A percentile compares a stretch with the other conserved stretches of the same genome.
phyloP scores from a whole-genome alignment of 2,888 invertebrate species.

The Phrixothrix hirtus region DNA sequence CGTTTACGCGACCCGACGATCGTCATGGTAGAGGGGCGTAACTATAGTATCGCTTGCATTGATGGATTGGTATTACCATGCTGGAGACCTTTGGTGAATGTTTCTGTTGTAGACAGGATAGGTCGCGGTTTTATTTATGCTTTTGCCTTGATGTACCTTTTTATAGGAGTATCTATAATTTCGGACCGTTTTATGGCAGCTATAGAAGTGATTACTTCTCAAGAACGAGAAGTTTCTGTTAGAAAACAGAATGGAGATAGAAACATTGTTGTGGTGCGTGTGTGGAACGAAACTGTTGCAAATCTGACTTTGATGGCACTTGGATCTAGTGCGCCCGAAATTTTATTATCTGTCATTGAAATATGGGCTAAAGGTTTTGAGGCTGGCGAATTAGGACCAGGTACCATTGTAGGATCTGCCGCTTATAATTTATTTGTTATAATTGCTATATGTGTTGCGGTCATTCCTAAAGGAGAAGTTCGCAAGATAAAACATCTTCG shows the following conservation, averaged over 20 bases:
- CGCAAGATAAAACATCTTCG: slow-evolving; percentile 94
- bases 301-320: slow-evolving; percentile 98
- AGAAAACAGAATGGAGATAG: slow-evolving; percentile 85
- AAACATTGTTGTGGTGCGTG: slow-evolving; percentile 87
- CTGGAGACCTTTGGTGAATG: slow-evolving; percentile 83
- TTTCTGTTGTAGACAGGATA: slow-evolving; percentile 75
- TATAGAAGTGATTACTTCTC: slow-evolving; percentile 97
- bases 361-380: slow-evolving; percentile 94
- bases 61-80: slow-evolving; percentile 86
- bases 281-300: slow-evolving; percentile 99
- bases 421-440: slow-evolving; percentile 99
- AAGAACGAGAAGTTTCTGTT: slow-evolving; percentile 92
- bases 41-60: slow-evolving; percentile 62
- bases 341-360: slow-evolving; percentile 95
- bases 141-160: slow-evolving; percentile 85
- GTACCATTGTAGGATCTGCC: slow-evolving; percentile 98
- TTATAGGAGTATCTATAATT: slow-evolving; percentile 98
- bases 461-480: slow-evolving; percentile 88
- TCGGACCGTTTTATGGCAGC: slow-evolving; percentile 99
- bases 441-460: slow-evolving; percentile 90
- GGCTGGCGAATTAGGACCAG: slow-evolving; percentile 96
- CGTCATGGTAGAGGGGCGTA: slow-evolving; percentile 37
- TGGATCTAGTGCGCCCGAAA: slow-evolving; percentile 98
- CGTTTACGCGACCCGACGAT: slow-evolving; percentile 29
- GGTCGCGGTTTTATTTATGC: slow-evolving; percentile 91